phyloP scores from a whole-genome alignment of 2,113 vertebrate genomes.

The Australoheros scitulus region DNA sequence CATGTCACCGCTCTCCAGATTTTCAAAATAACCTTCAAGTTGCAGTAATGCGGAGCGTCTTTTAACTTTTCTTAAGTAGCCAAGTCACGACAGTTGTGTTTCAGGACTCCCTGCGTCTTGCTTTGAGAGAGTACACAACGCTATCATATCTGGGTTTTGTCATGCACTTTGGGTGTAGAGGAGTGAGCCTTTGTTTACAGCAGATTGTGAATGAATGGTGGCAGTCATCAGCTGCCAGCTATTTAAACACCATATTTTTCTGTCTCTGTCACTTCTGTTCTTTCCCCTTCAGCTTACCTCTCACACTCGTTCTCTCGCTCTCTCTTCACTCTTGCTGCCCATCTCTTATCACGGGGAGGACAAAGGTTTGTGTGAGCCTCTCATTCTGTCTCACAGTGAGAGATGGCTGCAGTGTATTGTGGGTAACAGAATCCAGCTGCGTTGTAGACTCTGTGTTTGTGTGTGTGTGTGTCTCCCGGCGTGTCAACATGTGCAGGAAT shows the following conservation, averaged over 20 bases:
- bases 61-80: neutral
- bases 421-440: conserved; percentile 77
- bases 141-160: conserved; percentile 19
- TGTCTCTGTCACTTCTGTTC: neutral
- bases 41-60: neutral
- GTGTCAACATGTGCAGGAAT: conserved; percentile 43
- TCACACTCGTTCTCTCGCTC: neutral
- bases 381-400: conserved; percentile 64
- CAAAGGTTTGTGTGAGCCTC: conserved; percentile 55
- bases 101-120: neutral
- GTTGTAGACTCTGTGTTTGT: conserved; percentile 23
- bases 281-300: neutral
- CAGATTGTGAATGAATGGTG: conserved; percentile 26
- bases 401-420: conserved; percentile 64
- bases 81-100: neutral
- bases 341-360: conserved; percentile 47
- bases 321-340: conserved; percentile 21
- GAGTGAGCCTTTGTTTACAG: conserved; percentile 20
- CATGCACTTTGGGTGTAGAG: neutral
- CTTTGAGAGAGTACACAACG: neutral
- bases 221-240: neutral
- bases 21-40: neutral
- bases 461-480: conserved; percentile 35
- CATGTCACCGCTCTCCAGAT: neutral
- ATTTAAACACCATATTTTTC: conserved; percentile 7